Evolutionary conservation across 2,113 vertebrate genomes (phyloP).

Genomic region (Natator depressus): DNA sequence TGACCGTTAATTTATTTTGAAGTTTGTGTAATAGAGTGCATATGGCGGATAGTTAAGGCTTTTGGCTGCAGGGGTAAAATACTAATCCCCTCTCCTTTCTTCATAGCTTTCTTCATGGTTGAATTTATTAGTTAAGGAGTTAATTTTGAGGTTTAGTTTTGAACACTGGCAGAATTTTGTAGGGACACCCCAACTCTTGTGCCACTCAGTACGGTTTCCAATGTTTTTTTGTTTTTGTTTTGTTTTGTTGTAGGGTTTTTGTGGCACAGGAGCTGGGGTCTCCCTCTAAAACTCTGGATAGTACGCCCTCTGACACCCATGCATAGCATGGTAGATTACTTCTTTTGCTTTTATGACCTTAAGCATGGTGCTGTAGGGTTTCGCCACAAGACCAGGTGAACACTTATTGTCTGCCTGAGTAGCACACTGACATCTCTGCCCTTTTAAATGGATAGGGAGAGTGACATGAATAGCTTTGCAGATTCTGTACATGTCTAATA

Average conservation of each 20-base stretch:
- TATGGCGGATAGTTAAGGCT: not conserved
- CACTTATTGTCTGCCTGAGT: not conserved
- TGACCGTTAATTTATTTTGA: not conserved
- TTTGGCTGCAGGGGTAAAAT: not conserved
- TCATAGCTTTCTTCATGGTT: not conserved
- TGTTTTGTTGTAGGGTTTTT: not conserved
- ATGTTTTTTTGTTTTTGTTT: not conserved
- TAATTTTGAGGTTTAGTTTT: not conserved
- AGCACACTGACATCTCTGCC: not conserved
- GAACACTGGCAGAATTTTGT: not conserved
- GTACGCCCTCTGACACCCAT: not conserved
- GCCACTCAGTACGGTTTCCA: not conserved
- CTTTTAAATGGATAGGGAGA: not conserved
- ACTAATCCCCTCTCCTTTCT: not conserved
- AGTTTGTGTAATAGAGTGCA: not conserved
- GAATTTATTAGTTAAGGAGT: not conserved
- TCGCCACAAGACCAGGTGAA: not conserved
- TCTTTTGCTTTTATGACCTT: not conserved
- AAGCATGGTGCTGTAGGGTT: not conserved
- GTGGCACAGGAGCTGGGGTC: not conserved
- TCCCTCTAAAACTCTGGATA: not conserved
- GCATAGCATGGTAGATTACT: not conserved
- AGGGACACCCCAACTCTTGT: not conserved
- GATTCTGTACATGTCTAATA: not conserved
- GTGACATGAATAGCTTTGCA: not conserved